These are phyloP conservation scores for Dicentrarchus labrax DNA, from an alignment of 2,113 vertebrate genomes.

Conservation along the genomic window DNA sequence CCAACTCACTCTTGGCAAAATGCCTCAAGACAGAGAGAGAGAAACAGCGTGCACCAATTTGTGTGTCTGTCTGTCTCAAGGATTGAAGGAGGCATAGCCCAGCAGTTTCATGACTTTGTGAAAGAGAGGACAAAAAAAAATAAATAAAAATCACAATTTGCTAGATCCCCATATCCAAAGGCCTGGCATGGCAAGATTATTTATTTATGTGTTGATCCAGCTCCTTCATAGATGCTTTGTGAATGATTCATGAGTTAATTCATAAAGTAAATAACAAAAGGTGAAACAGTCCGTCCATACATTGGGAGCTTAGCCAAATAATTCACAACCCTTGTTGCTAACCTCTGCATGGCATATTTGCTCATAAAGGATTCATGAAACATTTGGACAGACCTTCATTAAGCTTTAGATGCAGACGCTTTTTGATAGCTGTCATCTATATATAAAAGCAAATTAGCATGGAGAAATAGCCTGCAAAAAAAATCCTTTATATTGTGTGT, in stretches of 20 bases:
- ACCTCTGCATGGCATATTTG: conserved; percentile 45
- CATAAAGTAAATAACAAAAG: conserved; percentile 73
- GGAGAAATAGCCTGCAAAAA: conserved; percentile 28
- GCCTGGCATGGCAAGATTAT: conserved; percentile 48
- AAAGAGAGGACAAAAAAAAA: background rate
- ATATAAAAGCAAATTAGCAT: conserved; percentile 40
- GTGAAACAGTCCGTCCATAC: conserved; percentile 42
- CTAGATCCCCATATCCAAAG: conserved; percentile 33
- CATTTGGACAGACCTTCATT: conserved; percentile 32
- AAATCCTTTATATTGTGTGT: conserved; percentile 19
- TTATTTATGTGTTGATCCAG: conserved; percentile 64
- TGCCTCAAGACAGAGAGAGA: conserved; percentile 4
- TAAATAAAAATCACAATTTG: conserved; percentile 3
- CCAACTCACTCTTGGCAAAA: conserved; percentile 53
- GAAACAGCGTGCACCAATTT: conserved; percentile 35
- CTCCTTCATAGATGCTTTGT: conserved; percentile 61
- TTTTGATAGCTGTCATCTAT: conserved; percentile 27
- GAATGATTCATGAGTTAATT: conserved; percentile 78
- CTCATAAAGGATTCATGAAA: conserved; percentile 63
- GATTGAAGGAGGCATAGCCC: conserved; percentile 25
- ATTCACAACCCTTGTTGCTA: conserved; percentile 34
- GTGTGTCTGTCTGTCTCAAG: conserved; percentile 34
- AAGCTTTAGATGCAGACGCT: conserved; percentile 10
- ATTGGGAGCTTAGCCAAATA: conserved; percentile 50
- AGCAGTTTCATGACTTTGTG: conserved; percentile 6